phyloP scores from a whole-genome alignment of 2,113 vertebrate species.

The Lanius ludovicianus region DNA sequence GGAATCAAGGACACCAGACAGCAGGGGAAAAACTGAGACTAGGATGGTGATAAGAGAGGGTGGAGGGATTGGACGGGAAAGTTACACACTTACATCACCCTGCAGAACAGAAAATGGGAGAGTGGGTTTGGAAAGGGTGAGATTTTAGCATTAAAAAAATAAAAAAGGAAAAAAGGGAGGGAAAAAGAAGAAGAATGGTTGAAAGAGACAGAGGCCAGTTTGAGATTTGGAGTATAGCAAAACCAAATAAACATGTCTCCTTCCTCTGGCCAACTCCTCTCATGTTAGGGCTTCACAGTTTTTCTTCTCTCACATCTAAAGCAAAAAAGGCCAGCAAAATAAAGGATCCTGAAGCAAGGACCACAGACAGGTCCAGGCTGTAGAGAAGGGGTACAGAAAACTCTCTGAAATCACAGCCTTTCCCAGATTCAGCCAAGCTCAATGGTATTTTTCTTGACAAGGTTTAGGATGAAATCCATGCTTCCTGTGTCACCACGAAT shows the following conservation, averaged over 20 bases:
- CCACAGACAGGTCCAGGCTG: background rate
- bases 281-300: background rate
- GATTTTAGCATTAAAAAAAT: background rate
- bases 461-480: background rate
- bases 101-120: background rate
- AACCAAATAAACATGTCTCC: background rate
- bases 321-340: constrained; percentile 11
- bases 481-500: background rate
- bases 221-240: constrained; percentile 23
- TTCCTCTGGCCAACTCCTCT: background rate
- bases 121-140: background rate
- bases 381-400: background rate
- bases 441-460: background rate
- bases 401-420: background rate
- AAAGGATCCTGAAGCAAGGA: background rate
- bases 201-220: background rate
- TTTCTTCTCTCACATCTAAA: constrained; percentile 37
- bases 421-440: background rate
- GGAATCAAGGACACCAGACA: constrained; percentile 58
- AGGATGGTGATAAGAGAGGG: constrained; percentile 9
- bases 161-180: background rate
- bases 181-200: background rate
- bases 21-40: background rate
- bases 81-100: constrained; percentile 10
- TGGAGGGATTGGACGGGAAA: background rate